Base-by-base conservation (phyloP, 2,797 vertebrate genomes). In the Melanogrammus aeglefinus region DNA sequence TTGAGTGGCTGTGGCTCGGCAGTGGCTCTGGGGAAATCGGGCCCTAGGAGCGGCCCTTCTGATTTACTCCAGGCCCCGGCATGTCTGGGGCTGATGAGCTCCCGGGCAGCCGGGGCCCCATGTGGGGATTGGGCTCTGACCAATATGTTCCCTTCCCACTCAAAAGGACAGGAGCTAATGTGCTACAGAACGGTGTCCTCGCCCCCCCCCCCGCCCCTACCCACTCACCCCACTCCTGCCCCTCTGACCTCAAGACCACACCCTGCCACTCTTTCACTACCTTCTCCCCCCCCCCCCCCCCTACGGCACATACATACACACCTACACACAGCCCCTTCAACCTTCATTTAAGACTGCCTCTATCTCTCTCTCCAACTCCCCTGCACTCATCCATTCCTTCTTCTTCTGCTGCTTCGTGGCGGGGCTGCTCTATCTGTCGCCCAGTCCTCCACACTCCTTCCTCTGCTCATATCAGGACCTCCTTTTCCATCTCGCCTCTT, bases 41-140 rank as follows among this genome's bases (percentile, higher is more conserved):
- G 83, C 88, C 85, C 81, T 84, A 86, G 83, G 90, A 92, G 87
- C 85, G 79, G 84, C 79, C n/a, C 82, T 89, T 86, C 85, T 93
- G 92, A 94, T 94, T 94, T 91, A 93, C 92, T 93, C 91, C 82
- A 75, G 89, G 89, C 85, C 87, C 90, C 86, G 88, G 89, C 89
- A 91, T 86, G 89, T 92, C 91, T 57, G 18, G 90, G 78, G 74
- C 85, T 93, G 92, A 94, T 93, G 93, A 91, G 93, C 91, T 94
- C 83, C 88, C 90, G 87, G 91, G 88, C 85, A 82, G 84, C 75
- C 16, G 13, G 91, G 13, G 91, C 87, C 82, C 89, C 91, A 89
- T 90, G 83, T 84, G 86, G 88, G 90, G 86, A 91, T 90, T 89
- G 90, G 51, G 86, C 83, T 85, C 80, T 71, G 82, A 90, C 90